Evolutionary conservation across 2,888 invertebrate species (phyloP).

Genomic region (Hoplodrina ambigua): DNA sequence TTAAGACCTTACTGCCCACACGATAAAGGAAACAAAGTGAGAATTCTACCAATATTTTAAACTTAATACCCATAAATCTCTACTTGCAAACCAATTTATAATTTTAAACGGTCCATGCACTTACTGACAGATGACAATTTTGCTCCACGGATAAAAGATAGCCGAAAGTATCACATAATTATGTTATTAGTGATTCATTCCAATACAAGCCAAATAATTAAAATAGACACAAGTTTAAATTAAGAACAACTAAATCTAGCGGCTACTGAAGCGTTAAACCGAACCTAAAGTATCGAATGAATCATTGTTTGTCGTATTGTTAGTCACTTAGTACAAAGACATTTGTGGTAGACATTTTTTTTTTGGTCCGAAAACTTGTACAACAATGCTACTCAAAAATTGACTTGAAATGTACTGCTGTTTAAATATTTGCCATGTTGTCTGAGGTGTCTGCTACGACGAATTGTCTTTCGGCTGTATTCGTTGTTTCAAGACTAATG

Average conservation of each 20-base stretch:
- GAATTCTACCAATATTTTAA: too few relatives aligned
- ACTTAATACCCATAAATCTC: too few relatives aligned
- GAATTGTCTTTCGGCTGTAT: neutral
- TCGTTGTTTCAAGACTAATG: neutral
- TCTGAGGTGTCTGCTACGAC: neutral
- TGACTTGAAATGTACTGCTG: conserved; percentile 8
- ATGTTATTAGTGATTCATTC: conserved; percentile 23
- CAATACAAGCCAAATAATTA: conserved; percentile 9
- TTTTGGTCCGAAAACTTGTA: conserved; percentile 8
- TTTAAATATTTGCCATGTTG: conserved; percentile 18
- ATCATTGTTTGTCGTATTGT: conserved; percentile 37
- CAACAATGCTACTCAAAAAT: neutral
- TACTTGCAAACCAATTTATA: too few relatives aligned
- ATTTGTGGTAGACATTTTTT: conserved; percentile 13
- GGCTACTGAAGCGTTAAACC: conserved; percentile 26
- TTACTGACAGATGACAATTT: too few relatives aligned
- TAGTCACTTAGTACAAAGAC: conserved; percentile 41
- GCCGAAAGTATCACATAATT: neutral
- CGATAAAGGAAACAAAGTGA: too few relatives aligned
- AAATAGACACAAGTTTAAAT: conserved; percentile 19
- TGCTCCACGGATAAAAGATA: too few relatives aligned
- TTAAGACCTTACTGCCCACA: too few relatives aligned
- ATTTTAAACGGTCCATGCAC: too few relatives aligned
- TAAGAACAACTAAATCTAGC: conserved; percentile 21
- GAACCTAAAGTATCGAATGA: conserved; percentile 34